Evolutionary conservation across 1,140 invertebrate species (phyloP).

Genomic region (Globodera ellingtonae): DNA sequence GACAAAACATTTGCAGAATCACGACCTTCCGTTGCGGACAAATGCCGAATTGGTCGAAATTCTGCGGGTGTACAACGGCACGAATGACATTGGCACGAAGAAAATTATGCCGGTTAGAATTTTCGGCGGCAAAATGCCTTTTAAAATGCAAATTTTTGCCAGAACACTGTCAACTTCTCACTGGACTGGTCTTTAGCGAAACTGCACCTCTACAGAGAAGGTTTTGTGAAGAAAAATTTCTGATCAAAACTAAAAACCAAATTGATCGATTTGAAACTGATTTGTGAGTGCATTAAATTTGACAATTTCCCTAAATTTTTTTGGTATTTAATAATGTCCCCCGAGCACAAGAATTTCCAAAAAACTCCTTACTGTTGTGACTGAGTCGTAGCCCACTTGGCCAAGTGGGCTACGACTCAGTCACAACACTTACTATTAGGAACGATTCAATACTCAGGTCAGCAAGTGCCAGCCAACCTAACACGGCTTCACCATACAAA

Average conservation of each 20-base stretch:
- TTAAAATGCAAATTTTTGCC: background rate
- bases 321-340: too few relatives aligned
- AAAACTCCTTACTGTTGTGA: too few relatives aligned
- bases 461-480: background rate
- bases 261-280: too few relatives aligned
- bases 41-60: slow-evolving; percentile 47
- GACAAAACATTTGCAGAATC: slow-evolving; percentile 30
- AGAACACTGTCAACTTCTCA: background rate
- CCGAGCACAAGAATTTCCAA: too few relatives aligned
- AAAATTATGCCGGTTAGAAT: background rate
- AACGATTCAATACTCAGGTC: background rate
- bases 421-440: too few relatives aligned
- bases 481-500: slow-evolving; percentile 37
- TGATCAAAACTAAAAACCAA: too few relatives aligned
- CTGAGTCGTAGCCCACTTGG: too few relatives aligned
- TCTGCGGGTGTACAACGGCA: slow-evolving; percentile 33
- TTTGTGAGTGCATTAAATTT: too few relatives aligned
- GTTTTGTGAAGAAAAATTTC: background rate
- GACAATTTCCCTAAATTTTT: too few relatives aligned
- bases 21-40: slow-evolving; percentile 47
- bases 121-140: background rate
- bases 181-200: slow-evolving; percentile 41
- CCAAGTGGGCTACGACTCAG: too few relatives aligned
- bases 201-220: slow-evolving; percentile 42
- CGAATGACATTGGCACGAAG: slow-evolving; percentile 44